Evolutionary conservation across 2,888 invertebrate genomes (phyloP).

Genomic region (Epistrophe eligans): DNA sequence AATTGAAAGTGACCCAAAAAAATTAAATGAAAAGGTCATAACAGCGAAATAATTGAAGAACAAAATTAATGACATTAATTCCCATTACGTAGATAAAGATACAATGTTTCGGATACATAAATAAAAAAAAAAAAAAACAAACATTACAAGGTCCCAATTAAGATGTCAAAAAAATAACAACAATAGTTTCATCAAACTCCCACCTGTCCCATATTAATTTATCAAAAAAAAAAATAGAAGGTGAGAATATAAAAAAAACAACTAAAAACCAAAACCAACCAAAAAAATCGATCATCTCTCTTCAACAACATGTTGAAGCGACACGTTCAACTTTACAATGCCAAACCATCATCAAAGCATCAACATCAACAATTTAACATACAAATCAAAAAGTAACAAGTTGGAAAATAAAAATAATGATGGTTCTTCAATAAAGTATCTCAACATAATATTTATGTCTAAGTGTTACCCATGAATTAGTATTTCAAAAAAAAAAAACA

Average conservation of each 20-base stretch:
- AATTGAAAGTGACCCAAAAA: conserved; percentile 9
- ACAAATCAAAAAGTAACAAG: conserved; percentile 48
- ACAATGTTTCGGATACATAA: conserved; percentile 12
- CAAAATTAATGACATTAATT: conserved; percentile 13
- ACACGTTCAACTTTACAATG: conserved; percentile 36
- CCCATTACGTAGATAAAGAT: not conserved
- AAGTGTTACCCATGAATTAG: conserved; percentile 54
- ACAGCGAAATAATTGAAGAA: conserved; percentile 2
- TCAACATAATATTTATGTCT: conserved; percentile 40
- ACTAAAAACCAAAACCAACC: not conserved
- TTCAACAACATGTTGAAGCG: conserved; percentile 43
- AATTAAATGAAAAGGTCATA: not conserved
- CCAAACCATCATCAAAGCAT: conserved; percentile 9
- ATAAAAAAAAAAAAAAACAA: not conserved
- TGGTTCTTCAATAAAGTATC: conserved; percentile 46
- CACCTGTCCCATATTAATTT: conserved; percentile 19
- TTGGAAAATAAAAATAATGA: conserved; percentile 37
- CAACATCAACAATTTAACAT: not conserved
- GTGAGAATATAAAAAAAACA: conserved; percentile 23
- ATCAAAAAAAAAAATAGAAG: conserved; percentile 7
- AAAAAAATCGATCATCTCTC: conserved; percentile 30
- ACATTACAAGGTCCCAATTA: conserved; percentile 17
- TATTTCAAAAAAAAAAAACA: conserved; percentile 46
- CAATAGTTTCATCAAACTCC: conserved; percentile 8
- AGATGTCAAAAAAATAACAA: conserved; percentile 30